These are phyloP conservation scores for Argynnis bischoffii DNA, from an alignment of 2,888 invertebrate species.

Conservation along the genomic window DNA sequence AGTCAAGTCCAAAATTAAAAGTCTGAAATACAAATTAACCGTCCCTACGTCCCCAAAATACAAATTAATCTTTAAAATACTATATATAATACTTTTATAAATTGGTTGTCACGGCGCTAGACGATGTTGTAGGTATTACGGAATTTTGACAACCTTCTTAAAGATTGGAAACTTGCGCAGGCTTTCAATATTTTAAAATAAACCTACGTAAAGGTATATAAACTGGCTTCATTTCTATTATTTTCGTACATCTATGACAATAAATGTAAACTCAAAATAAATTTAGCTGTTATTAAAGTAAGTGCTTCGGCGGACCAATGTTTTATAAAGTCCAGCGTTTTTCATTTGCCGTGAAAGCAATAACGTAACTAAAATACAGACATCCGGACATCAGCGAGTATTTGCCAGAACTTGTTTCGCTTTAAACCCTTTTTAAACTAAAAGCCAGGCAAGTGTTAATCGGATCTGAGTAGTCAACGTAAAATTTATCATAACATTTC, in stretches of 20 bases:
- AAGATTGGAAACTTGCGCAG: too few relatives aligned
- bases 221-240: slow-evolving; percentile 5
- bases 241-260: slow-evolving; percentile 6
- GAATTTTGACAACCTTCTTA: too few relatives aligned
- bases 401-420: slow-evolving; percentile 34
- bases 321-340: slow-evolving; percentile 37
- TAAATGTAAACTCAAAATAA: slow-evolving; percentile 23
- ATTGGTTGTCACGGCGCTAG: too few relatives aligned
- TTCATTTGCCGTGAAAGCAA: slow-evolving; percentile 40
- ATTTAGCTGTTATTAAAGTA: slow-evolving; percentile 37
- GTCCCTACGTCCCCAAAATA: too few relatives aligned
- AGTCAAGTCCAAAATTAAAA: too few relatives aligned
- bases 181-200: background rate
- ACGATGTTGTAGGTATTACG: too few relatives aligned
- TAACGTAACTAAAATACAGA: slow-evolving; percentile 34
- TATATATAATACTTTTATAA: too few relatives aligned
- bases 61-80: too few relatives aligned
- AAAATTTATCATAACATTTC: slow-evolving; percentile 17
- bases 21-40: too few relatives aligned
- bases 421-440: slow-evolving; percentile 31
- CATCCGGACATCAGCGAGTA: slow-evolving; percentile 33
- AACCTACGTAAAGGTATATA: background rate
- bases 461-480: slow-evolving; percentile 27
- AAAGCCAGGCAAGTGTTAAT: slow-evolving; percentile 35
- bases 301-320: slow-evolving; percentile 34